phyloP scores from a whole-genome alignment of 2,113 vertebrate species.

The Osmerus eperlanus region DNA sequence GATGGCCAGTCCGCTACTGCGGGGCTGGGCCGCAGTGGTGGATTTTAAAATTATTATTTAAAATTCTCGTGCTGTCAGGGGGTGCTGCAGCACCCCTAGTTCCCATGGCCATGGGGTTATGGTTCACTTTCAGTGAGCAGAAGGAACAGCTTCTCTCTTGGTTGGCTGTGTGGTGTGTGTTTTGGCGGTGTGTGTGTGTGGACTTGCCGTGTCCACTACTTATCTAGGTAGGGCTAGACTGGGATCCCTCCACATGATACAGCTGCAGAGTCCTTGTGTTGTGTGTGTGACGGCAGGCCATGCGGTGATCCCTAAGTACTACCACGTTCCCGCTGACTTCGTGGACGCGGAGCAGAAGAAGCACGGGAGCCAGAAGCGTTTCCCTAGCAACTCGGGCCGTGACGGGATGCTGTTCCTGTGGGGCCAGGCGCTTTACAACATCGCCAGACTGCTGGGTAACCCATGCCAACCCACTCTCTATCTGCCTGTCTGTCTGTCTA shows the following conservation, averaged over 20 bases:
- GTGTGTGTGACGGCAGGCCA: slow-evolving; percentile 69
- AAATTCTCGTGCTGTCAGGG: too few species aligned
- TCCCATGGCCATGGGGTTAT: too few species aligned
- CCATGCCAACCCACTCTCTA: not conserved
- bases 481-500: not conserved
- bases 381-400: slow-evolving; percentile 88
- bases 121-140: too few species aligned
- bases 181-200: slow-evolving; percentile 1
- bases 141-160: too few species aligned
- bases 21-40: too few species aligned
- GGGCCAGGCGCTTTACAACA: slow-evolving; percentile 92
- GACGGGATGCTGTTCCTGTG: slow-evolving; percentile 92
- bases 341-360: slow-evolving; percentile 88
- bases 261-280: not conserved
- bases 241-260: too few species aligned
- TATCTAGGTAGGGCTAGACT: too few species aligned
- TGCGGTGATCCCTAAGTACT: slow-evolving; percentile 91
- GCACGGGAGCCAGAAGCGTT: slow-evolving; percentile 91
- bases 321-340: slow-evolving; percentile 92
- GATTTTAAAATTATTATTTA: too few species aligned
- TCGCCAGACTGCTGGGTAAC: slow-evolving; percentile 91
- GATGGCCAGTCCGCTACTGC: too few species aligned
- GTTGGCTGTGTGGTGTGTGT: not conserved
- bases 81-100: too few species aligned
- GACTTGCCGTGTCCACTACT: too few species aligned